Evolutionary conservation across 2,888 invertebrate species (phyloP).

Genomic region (Drosophila cognata): DNA sequence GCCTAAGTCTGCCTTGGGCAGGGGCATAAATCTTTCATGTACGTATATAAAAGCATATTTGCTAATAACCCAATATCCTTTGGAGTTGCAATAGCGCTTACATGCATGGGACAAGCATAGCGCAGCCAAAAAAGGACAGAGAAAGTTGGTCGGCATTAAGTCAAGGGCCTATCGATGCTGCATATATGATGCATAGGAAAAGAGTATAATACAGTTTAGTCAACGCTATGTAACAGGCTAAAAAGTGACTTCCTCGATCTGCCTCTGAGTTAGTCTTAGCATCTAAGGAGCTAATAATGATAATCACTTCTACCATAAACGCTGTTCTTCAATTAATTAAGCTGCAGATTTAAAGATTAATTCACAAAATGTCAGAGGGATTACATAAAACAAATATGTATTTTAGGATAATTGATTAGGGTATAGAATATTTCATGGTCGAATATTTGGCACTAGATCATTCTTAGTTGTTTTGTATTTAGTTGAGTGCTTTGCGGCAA

Average conservation of each 20-base stretch:
- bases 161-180: background rate
- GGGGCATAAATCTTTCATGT: constrained; percentile 75
- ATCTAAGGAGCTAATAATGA: background rate
- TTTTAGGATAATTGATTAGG: background rate
- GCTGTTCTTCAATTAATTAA: background rate
- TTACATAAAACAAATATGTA: background rate
- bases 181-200: constrained; percentile 3
- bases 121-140: constrained; percentile 59
- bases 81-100: constrained; percentile 42
- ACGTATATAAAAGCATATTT: constrained; percentile 72
- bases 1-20: constrained; percentile 42
- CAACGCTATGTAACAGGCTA: background rate
- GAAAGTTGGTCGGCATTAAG: background rate
- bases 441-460: background rate
- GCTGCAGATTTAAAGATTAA: background rate
- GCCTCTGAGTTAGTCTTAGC: no score
- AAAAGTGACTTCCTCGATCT: background rate
- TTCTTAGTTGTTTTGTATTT: constrained; percentile 57
- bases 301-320: background rate
- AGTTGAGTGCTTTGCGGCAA: constrained; percentile 72
- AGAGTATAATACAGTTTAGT: no score
- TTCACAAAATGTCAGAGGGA: background rate
- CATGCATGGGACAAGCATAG: constrained; percentile 15
- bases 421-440: background rate
- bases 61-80: constrained; percentile 77